A percentile compares a stretch with the other conserved stretches of the same genome.
Conservation (phyloP, 2,888 invertebrate species). For the Sympetrum striolatum region DNA sequence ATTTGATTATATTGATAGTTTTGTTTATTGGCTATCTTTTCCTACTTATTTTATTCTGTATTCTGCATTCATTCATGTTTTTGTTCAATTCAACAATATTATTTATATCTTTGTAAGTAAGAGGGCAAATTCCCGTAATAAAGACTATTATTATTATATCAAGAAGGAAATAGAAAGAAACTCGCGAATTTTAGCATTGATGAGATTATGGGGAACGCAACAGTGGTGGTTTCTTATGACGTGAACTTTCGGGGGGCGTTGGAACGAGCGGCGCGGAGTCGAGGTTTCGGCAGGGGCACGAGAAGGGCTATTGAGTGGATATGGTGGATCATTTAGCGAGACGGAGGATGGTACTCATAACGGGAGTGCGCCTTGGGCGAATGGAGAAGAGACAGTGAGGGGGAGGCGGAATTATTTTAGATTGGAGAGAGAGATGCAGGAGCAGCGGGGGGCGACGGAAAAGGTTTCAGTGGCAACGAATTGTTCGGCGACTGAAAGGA, state of each 20-base stretch:
- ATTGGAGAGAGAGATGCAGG: background rate
- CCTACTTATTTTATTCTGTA: too few relatives aligned
- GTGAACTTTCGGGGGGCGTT: background rate
- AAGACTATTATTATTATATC: too few relatives aligned
- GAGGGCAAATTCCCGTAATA: too few relatives aligned
- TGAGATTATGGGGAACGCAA: too few relatives aligned
- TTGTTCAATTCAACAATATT: too few relatives aligned
- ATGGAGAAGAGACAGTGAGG: background rate
- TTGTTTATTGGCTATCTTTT: too few relatives aligned
- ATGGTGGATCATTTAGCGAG: constrained; percentile 27
- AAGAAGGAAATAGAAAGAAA: background rate
- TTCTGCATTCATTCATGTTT: too few relatives aligned
- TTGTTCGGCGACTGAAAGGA: constrained; percentile 10
- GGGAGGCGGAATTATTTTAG: background rate
- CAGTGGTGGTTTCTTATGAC: background rate
- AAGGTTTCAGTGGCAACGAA: constrained; percentile 23
- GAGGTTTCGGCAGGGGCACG: background rate
- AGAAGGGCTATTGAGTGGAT: background rate
- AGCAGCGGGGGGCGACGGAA: constrained; percentile 4
- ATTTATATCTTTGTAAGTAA: too few relatives aligned
- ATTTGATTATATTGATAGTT: too few relatives aligned
- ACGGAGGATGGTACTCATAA: background rate
- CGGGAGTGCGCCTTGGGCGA: constrained; percentile 13
- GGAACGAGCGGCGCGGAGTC: background rate
- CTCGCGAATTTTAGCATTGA: too few relatives aligned